Evolutionary conservation across 2,113 vertebrate genomes (phyloP), one percentile per base, ranked within the genome.

Genomic region (Fukomys damarensis): DNA sequence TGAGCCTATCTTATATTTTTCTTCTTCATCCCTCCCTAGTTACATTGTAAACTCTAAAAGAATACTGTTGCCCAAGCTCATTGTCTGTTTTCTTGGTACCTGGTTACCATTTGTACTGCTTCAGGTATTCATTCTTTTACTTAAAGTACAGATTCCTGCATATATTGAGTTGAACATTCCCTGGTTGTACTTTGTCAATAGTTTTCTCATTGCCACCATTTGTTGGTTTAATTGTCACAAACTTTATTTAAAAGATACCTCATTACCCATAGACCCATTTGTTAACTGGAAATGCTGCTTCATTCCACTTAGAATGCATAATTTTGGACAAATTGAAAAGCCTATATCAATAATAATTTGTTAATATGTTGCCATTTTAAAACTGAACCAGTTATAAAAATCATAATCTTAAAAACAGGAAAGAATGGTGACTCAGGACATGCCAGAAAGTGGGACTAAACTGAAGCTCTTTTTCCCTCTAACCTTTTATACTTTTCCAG

Each of bases 161-260:
- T 99, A 99, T 28, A 82, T 99, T 96, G 99, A 99, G 52, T 98
- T 99, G 98, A 99, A 99, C 0, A 93, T 99, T 5, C 98, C 98
- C 26, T 99, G 99, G 99, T 94, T 99, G 38, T 99, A 98, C 96
- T 99, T 99, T 95, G 96, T 99, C 96, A 99, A 99, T 97, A 99
- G 99, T 96, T 99, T 99, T 70, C 98, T 99, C 65, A 98, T 99
- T 13, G 98, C 98, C 7, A 68, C 98, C 1, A 56, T 97, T 22
- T 99, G 98, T 16, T 99, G 99, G 98, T 97, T 98, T 65, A 98
- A 97, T 19, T 93, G 97, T 96, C 98, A 96, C 0, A 72, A 96
- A 0, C 95, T 98, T 49, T 70, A 97, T 82, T 7, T 98, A 93
- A 96, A 96, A 61, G 98, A 98, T 72, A 97, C 86, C 12, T 76